A percentile compares a stretch with the other conserved stretches of the same genome.
phyloP scores from a whole-genome alignment of 2,113 vertebrate genomes.

The Galemys pyrenaicus region DNA sequence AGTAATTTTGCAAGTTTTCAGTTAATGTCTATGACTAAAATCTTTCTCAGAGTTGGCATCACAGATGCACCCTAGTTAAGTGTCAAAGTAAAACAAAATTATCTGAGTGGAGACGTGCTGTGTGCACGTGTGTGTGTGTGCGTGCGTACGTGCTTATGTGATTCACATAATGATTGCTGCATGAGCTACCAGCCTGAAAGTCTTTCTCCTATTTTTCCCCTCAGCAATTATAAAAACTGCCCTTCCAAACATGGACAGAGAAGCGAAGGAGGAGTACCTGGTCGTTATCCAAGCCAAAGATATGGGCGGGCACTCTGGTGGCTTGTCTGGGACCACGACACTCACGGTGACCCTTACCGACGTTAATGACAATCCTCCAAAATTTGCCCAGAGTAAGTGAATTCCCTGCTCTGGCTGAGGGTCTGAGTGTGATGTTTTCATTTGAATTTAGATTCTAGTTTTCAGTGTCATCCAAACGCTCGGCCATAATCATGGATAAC shows the following conservation, averaged over 20 bases:
- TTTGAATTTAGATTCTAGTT: not conserved
- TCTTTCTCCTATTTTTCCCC: slow-evolving; percentile 57
- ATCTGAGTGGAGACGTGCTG: not conserved
- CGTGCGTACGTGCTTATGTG: not conserved
- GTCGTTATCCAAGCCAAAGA: slow-evolving; percentile 99
- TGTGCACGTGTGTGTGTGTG: not conserved
- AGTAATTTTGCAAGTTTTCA: not conserved
- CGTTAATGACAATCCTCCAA: slow-evolving; percentile 98
- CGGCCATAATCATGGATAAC: not conserved
- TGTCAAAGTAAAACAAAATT: slow-evolving; percentile 17
- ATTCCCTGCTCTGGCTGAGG: not conserved
- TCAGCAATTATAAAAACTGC: slow-evolving; percentile 97
- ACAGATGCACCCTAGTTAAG: not conserved
- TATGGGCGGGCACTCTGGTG: slow-evolving; percentile 99
- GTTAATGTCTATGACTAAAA: not conserved
- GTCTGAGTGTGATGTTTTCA: not conserved
- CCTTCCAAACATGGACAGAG: slow-evolving; percentile 98
- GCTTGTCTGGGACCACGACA: slow-evolving; percentile 96
- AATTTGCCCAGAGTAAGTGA: slow-evolving; percentile 97
- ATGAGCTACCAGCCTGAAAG: not conserved
- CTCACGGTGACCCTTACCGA: slow-evolving; percentile 96
- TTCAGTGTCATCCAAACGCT: not conserved
- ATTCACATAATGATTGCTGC: not conserved
- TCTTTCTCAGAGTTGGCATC: not conserved
- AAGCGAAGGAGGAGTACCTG: slow-evolving; percentile 97